Evolutionary conservation across 2,888 invertebrate species (phyloP).

Genomic region (Autographa pulchrina): DNA sequence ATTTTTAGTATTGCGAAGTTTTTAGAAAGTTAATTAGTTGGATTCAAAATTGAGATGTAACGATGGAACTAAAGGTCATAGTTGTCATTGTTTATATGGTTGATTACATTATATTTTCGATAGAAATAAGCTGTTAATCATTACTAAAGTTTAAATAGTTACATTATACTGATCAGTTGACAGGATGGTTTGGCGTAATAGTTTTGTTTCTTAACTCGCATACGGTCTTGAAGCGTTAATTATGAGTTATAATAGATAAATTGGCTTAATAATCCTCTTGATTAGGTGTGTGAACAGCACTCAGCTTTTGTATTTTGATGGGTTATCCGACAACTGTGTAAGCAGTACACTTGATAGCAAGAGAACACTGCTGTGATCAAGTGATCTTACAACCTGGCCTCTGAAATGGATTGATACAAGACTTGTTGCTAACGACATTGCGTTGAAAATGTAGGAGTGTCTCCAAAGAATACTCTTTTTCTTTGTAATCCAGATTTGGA

Average conservation of each 20-base stretch:
- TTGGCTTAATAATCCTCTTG: constrained; percentile 1
- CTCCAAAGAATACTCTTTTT: neutral
- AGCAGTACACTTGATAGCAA: neutral
- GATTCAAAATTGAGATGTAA: constrained; percentile 19
- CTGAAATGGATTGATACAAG: neutral
- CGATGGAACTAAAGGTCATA: constrained; percentile 20
- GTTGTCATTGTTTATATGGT: constrained; percentile 4
- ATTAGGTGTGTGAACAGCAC: constrained; percentile 1
- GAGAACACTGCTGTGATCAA: neutral
- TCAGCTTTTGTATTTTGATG: neutral
- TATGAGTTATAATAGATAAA: neutral
- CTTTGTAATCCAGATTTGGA: neutral
- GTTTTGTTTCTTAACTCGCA: neutral
- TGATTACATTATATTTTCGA: neutral
- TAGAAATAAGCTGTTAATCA: too few species aligned
- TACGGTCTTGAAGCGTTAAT: neutral
- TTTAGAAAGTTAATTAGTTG: neutral
- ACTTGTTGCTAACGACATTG: neutral
- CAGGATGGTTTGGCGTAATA: neutral
- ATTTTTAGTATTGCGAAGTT: neutral
- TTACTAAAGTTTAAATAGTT: neutral
- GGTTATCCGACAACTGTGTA: neutral
- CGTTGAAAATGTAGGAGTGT: neutral
- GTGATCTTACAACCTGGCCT: too few species aligned
- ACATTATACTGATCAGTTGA: neutral